Evolutionary conservation across 1,140 invertebrate species (phyloP).

Genomic region (Zeugodacus cucurbitae): DNA sequence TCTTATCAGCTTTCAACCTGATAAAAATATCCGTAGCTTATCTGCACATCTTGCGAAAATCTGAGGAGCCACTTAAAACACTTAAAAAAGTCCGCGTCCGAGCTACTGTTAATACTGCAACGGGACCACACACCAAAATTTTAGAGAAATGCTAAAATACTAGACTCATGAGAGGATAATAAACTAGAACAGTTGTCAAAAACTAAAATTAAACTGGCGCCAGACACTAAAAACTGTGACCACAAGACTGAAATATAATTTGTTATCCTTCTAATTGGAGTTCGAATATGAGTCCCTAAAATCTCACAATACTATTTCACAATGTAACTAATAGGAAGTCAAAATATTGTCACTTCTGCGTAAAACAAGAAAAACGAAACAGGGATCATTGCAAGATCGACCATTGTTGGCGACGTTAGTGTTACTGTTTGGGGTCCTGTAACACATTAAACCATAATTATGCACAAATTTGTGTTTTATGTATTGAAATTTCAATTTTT

Average conservation of each 20-base stretch:
- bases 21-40: neutral
- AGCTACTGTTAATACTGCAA: neutral
- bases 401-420: neutral
- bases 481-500: neutral
- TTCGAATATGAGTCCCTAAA: neutral
- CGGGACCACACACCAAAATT: neutral
- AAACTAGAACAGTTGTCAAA: neutral
- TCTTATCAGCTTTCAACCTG: too few species aligned
- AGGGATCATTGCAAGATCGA: neutral
- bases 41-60: neutral
- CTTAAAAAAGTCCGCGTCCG: neutral
- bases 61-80: neutral
- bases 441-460: neutral
- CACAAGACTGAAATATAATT: neutral
- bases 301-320: neutral
- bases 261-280: neutral
- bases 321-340: neutral
- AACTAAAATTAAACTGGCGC: neutral
- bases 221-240: neutral
- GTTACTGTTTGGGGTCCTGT: neutral
- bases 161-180: neutral
- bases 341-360: slow-evolving; percentile 25
- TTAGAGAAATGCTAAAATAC: neutral
- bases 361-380: neutral
- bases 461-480: neutral